Percentiles rank a stretch among this genome's conserved stretches.
Conservation (phyloP, 2,797 vertebrate genomes). For the Parambassis ranga region DNA sequence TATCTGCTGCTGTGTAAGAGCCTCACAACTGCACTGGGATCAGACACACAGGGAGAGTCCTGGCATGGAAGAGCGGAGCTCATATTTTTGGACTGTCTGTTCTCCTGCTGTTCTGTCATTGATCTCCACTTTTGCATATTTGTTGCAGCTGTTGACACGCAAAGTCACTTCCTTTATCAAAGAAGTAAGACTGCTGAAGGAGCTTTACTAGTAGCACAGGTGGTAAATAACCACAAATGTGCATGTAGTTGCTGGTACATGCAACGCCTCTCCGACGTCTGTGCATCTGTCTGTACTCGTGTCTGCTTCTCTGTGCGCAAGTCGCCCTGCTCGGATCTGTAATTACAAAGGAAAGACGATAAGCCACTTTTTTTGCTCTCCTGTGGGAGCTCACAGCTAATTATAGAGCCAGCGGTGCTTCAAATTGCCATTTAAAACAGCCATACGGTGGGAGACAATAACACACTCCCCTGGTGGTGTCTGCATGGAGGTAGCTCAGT, state of each 20-base stretch:
- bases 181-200: not conserved
- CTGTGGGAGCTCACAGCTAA: slow-evolving; percentile 80
- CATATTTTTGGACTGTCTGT: slow-evolving; percentile 26
- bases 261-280: slow-evolving; percentile 36
- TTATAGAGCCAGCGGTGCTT: slow-evolving; percentile 84
- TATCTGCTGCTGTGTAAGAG: slow-evolving; percentile 6
- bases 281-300: slow-evolving; percentile 51
- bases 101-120: slow-evolving; percentile 25
- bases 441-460: slow-evolving; percentile 81
- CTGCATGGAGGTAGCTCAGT: slow-evolving; percentile 48
- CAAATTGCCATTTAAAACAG: slow-evolving; percentile 84
- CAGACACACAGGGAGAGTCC: not conserved
- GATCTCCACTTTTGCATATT: slow-evolving; percentile 34
- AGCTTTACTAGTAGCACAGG: slow-evolving; percentile 7
- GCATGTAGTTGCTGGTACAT: slow-evolving; percentile 13
- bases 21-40: slow-evolving; percentile 8
- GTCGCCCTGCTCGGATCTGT: slow-evolving; percentile 65
- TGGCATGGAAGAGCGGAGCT: slow-evolving; percentile 5
- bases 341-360: slow-evolving; percentile 82
- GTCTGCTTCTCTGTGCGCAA: slow-evolving; percentile 47
- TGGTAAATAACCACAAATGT: slow-evolving; percentile 24
- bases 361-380: slow-evolving; percentile 69
- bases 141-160: slow-evolving; percentile 22
- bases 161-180: slow-evolving; percentile 21
- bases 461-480: slow-evolving; percentile 74